Percentiles rank a stretch among this genome's conserved stretches.
phyloP scores from a whole-genome alignment of 1,140 invertebrate genomes.

The Aleiodes sp. region DNA sequence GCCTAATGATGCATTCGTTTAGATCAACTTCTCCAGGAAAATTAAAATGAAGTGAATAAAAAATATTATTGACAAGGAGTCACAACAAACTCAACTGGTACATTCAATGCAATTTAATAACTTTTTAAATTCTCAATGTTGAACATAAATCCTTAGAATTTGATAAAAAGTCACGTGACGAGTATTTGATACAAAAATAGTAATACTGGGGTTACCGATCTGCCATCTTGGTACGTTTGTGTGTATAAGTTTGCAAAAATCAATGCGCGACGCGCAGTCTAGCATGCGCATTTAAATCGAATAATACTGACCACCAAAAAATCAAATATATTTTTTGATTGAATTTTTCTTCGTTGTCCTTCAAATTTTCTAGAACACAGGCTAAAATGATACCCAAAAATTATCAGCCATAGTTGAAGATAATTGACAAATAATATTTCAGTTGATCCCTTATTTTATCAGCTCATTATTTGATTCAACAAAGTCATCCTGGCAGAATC shows the following conservation, averaged over 20 bases:
- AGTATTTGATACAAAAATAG: slow-evolving; percentile 51
- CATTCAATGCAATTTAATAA: background rate
- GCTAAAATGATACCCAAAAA: too few species aligned
- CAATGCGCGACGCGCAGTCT: slow-evolving; percentile 44
- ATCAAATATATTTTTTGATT: background rate
- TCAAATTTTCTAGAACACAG: background rate
- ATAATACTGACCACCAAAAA: background rate
- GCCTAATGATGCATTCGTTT: background rate
- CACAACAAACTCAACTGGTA: background rate
- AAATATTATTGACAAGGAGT: background rate
- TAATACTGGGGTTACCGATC: slow-evolving; percentile 44
- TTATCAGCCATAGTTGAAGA: too few species aligned
- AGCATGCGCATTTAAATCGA: slow-evolving; percentile 24
- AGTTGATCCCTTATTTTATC: too few species aligned
- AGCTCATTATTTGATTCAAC: too few species aligned
- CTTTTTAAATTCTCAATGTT: background rate
- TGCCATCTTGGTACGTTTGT: slow-evolving; percentile 51
- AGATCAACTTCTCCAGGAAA: background rate
- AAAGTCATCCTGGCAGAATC: too few species aligned
- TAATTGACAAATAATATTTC: too few species aligned
- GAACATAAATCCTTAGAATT: background rate
- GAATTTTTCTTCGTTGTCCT: background rate
- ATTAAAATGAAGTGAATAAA: background rate
- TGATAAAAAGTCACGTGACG: slow-evolving; percentile 20
- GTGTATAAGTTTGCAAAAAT: slow-evolving; percentile 50